phyloP scores from a whole-genome alignment of 2,888 invertebrate species.

The Furcula furcula region DNA sequence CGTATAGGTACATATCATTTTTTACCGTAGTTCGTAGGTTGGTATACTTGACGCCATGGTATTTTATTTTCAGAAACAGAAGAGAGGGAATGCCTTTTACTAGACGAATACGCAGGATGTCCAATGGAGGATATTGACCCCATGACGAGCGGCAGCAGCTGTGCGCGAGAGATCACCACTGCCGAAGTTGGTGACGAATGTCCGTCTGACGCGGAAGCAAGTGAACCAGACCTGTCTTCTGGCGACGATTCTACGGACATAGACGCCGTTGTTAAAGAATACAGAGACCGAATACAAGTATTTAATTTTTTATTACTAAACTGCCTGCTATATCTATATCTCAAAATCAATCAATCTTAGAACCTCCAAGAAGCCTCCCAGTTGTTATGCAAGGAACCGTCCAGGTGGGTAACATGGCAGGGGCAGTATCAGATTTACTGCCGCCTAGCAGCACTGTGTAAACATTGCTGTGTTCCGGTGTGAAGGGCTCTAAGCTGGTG shows the following conservation, averaged over 20 bases:
- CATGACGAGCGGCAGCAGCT: conserved; percentile 51
- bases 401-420: too few relatives aligned
- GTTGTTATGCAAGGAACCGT: too few relatives aligned
- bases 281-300: conserved; percentile 87
- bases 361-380: too few relatives aligned
- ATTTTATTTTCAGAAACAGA: conserved; percentile 70
- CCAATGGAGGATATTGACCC: conserved; percentile 60
- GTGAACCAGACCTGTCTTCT: conserved; percentile 79
- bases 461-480: too few relatives aligned
- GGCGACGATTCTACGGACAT: conserved; percentile 88
- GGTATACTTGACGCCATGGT: too few relatives aligned
- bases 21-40: too few relatives aligned
- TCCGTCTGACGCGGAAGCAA: conserved; percentile 70
- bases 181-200: conserved; percentile 55
- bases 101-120: conserved; percentile 79
- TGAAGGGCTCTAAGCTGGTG: too few relatives aligned
- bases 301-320: conserved; percentile 7
- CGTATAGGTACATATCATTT: too few relatives aligned
- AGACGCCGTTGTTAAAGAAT: conserved; percentile 89
- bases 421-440: too few relatives aligned
- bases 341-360: too few relatives aligned
- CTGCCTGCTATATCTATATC: too few relatives aligned
- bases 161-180: conserved; percentile 43
- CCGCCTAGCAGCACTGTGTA: too few relatives aligned
- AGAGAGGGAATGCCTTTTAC: conserved; percentile 82